Evolutionary conservation across 2,888 invertebrate species (phyloP), one percentile per base, ranked within the genome.

Genomic region (Cryptops parisi): DNA sequence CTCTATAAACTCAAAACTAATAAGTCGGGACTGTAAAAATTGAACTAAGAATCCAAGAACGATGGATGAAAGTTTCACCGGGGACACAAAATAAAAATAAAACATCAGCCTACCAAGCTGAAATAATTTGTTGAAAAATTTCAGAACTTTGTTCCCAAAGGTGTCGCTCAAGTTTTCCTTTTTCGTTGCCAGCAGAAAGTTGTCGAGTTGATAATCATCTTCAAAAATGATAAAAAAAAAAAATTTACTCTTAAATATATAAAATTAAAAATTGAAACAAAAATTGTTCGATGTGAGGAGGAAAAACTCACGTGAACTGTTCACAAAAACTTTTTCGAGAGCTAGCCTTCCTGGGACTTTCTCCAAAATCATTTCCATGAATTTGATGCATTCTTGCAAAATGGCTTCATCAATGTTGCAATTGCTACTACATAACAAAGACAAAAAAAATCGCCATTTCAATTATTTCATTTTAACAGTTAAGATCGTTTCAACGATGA

Each of bases 301-400:
- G 2, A 22, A 22, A 19, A 48, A 6, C 57, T 58, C 59, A 64
- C 68, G 65, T 56, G 62, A 62, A 48, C 62, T 60, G 47, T 64
- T 62, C 19, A 65, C 60, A 64, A 90, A 90, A 63, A 90, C 88
- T 54, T 78, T 76, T 62, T 87, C 82, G 63, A 90, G 77, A 0
- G 91, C 90, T 62, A 80, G 77, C 57, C 84, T 77, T 0, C 89
- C 90, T 0, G 83, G 78, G 0, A 82, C 77, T 57, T 84, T 84
- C 52, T 90, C 89, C 22, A 93, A 68, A 59, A 89, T 78, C 62
- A 81, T 81, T 65, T 89, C 88, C 79, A 91, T 83, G 63, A 88
- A 90, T 62, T 81, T 82, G 22, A 88, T 74, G 71, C 84, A 78
- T 58, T 79, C 77, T 57, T 78, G 76, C 41, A 78, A 64, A 47